Conservation (phyloP, 1,140 invertebrate genomes). For the Frieseomelitta varia region DNA sequence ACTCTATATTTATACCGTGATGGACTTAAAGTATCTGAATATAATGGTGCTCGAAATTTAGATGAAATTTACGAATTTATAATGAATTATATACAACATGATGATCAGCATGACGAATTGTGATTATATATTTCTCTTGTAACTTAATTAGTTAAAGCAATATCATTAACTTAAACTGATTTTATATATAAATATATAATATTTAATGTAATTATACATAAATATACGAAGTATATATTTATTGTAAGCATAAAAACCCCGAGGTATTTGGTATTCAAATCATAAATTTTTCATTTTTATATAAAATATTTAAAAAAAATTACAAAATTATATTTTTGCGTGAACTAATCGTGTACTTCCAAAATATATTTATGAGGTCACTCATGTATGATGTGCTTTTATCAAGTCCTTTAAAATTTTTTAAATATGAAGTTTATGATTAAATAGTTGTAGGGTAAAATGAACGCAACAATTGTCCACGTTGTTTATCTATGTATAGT, state of each 20-base stretch:
- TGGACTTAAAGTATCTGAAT: constrained; percentile 87
- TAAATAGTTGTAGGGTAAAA: constrained; percentile 87
- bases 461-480: constrained; percentile 85
- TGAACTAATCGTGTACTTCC: constrained; percentile 35
- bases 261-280: not conserved
- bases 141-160: constrained; percentile 18
- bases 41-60: constrained; percentile 86
- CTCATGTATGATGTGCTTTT: not conserved
- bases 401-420: not conserved
- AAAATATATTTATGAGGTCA: constrained; percentile 22
- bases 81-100: constrained; percentile 78
- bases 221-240: not conserved
- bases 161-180: constrained; percentile 13
- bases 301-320: constrained; percentile 37
- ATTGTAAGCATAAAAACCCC: not conserved
- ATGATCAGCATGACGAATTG: constrained; percentile 83
- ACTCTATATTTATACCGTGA: constrained; percentile 86
- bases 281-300: constrained; percentile 46
- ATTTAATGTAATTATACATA: constrained; percentile 35
- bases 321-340: constrained; percentile 38
- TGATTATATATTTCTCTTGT: constrained; percentile 61
- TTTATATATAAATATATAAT: constrained; percentile 14
- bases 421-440: constrained; percentile 71
- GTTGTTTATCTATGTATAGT: constrained; percentile 86
- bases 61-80: constrained; percentile 87